A percentile compares a stretch with the other conserved stretches of the same genome.
These are phyloP conservation scores for Chlamydotis undulata DNA, from an alignment of 2,113 vertebrate species.

Conservation along the genomic window DNA sequence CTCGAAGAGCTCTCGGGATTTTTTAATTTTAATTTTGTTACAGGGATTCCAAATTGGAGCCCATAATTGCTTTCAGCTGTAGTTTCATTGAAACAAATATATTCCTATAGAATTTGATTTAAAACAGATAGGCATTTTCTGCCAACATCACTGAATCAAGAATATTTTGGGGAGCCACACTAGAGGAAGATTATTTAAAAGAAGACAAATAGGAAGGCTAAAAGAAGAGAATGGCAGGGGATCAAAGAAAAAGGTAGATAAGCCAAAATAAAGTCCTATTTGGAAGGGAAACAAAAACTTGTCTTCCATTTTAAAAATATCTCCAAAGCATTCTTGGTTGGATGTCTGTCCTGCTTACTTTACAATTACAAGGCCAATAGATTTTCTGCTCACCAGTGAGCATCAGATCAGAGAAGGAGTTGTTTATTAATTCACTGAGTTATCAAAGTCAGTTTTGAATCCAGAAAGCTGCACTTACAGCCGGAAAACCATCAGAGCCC, in stretches of 20 bases:
- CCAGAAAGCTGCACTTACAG: not conserved
- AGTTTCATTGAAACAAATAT: conserved; percentile 42
- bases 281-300: conserved; percentile 8
- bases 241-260: not conserved
- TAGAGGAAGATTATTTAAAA: conserved; percentile 15
- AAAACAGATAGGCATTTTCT: conserved; percentile 3
- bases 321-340: not conserved
- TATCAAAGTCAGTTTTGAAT: not conserved
- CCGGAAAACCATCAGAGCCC: not conserved
- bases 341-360: not conserved
- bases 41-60: not conserved
- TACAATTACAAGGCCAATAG: not conserved
- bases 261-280: not conserved
- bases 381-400: not conserved
- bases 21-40: conserved; percentile 45
- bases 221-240: not conserved
- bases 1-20: not conserved
- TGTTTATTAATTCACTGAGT: not conserved
- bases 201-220: conserved; percentile 6
- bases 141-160: conserved; percentile 4
- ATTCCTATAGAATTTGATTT: conserved; percentile 31
- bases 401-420: not conserved
- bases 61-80: conserved; percentile 54
- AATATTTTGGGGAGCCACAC: conserved; percentile 15
- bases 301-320: conserved; percentile 5